A percentile compares a stretch with the other conserved stretches of the same genome.
Evolutionary conservation across 2,888 invertebrate species (phyloP).

Genomic region (Epinotia bilunana): DNA sequence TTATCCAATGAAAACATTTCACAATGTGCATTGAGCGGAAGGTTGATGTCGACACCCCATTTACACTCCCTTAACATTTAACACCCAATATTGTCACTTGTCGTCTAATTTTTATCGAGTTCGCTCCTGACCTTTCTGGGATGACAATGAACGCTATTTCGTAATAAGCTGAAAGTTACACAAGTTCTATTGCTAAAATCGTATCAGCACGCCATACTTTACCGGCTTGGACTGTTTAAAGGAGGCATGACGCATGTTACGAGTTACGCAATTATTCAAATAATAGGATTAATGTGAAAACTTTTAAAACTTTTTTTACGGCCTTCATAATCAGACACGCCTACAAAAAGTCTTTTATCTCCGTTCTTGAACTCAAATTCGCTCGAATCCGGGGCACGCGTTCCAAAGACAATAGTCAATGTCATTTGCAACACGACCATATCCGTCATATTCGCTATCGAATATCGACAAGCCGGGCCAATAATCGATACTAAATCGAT

Average conservation of each 20-base stretch:
- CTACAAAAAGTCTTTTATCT: conserved; percentile 45
- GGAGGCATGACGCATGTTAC: not conserved
- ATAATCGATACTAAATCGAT: conserved; percentile 65
- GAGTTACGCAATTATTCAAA: too few relatives aligned
- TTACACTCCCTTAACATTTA: conserved; percentile 66
- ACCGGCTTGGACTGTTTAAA: not conserved
- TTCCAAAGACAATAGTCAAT: conserved; percentile 75
- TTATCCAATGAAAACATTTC: conserved; percentile 70
- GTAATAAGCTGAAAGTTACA: conserved; percentile 58
- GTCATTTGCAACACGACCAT: conserved; percentile 73
- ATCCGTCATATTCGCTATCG: conserved; percentile 66
- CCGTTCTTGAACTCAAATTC: conserved; percentile 75
- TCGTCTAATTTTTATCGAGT: conserved; percentile 68
- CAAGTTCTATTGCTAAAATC: conserved; percentile 70
- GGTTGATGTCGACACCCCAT: conserved; percentile 74
- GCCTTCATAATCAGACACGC: conserved; percentile 48
- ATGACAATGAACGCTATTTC: conserved; percentile 62
- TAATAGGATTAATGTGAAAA: conserved; percentile 35
- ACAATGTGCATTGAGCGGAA: conserved; percentile 69
- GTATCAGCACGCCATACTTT: conserved; percentile 40
- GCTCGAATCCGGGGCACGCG: conserved; percentile 72
- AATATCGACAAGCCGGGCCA: conserved; percentile 63
- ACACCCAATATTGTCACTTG: conserved; percentile 62
- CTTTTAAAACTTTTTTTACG: conserved; percentile 40
- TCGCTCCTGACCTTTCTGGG: conserved; percentile 64